These are phyloP conservation scores for Leucophenga maculata DNA, from an alignment of 2,888 invertebrate species.

Conservation along the genomic window DNA sequence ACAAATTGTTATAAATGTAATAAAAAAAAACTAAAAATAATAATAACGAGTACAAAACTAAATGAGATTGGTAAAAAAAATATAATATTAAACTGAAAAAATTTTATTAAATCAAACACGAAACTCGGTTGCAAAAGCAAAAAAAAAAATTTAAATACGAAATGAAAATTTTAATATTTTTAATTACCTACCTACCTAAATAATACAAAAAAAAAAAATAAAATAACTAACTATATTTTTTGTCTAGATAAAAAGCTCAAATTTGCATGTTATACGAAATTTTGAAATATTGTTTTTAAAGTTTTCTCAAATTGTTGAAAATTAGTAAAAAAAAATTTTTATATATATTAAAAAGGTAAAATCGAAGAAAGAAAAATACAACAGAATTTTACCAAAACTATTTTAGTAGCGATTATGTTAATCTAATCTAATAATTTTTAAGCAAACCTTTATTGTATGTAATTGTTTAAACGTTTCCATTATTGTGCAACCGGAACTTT, in stretches of 20 bases:
- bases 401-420: slow-evolving; percentile 1
- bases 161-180: no score
- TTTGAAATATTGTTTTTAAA: neutral
- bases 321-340: no score
- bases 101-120: no score
- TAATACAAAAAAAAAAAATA: no score
- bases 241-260: slow-evolving; percentile 5
- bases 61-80: slow-evolving; percentile 9
- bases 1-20: no score
- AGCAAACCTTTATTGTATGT: slow-evolving; percentile 7
- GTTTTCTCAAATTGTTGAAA: neutral
- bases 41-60: slow-evolving; percentile 3
- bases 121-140: no score
- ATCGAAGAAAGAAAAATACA: neutral
- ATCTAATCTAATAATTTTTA: slow-evolving; percentile 2
- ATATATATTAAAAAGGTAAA: neutral
- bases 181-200: no score
- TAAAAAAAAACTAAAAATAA: neutral
- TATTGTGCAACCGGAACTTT: no score
- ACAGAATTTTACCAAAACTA: slow-evolving; percentile 1
- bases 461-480: neutral
- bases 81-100: neutral
- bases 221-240: neutral
- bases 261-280: slow-evolving; percentile 2
- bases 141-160: no score